Conservation (phyloP, 2,113 vertebrate species). For the Nycticebus coucang region DNA sequence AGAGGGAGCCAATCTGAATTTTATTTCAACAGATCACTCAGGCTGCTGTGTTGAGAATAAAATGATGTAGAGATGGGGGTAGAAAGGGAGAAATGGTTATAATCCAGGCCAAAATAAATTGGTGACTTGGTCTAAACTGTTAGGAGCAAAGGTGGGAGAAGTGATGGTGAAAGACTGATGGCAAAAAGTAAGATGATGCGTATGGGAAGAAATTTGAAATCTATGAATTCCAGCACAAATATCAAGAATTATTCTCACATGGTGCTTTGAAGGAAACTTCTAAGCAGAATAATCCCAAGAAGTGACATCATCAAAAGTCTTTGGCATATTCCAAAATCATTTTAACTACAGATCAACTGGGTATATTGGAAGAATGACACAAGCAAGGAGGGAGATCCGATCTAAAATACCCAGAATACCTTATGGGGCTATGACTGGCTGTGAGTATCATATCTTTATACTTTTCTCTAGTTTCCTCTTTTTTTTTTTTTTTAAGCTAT, state of each 20-base stretch:
- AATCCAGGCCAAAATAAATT: background rate
- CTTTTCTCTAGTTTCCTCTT: conserved; percentile 1
- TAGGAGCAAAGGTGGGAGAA: background rate
- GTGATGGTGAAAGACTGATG: background rate
- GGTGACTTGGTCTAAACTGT: background rate
- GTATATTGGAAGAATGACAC: background rate
- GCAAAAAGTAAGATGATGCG: background rate
- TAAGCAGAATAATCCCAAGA: background rate
- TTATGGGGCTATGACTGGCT: background rate
- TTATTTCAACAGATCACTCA: conserved; percentile 2
- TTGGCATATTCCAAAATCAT: background rate
- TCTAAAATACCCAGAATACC: background rate
- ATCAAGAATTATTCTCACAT: background rate
- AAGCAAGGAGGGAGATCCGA: background rate
- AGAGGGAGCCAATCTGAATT: background rate
- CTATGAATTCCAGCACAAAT: background rate
- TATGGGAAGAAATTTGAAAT: background rate
- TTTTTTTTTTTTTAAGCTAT: background rate
- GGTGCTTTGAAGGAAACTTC: background rate
- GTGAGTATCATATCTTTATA: background rate
- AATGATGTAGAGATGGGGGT: background rate
- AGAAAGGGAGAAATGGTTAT: background rate
- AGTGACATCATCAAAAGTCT: background rate
- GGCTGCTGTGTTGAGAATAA: background rate
- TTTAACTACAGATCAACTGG: background rate